Base-by-base conservation (phyloP, 2,888 invertebrate species). In the Calliphora vomitoria region DNA sequence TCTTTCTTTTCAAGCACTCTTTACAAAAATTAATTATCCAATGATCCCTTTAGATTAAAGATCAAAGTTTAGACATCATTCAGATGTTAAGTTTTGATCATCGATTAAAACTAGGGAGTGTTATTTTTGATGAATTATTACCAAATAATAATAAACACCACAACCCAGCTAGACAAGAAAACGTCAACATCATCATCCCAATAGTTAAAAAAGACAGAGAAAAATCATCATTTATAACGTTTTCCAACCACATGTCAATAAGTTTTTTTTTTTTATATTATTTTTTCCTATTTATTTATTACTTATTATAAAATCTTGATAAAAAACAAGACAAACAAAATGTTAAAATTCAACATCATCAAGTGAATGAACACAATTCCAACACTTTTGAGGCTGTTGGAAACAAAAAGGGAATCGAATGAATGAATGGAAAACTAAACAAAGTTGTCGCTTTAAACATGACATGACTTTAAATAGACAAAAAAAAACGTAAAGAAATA, bases 201-300 rank as follows among this genome's bases (percentile, higher is more conserved):
- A 18, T 10, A 47, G 11, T 1, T 25, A 35, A 35, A 25, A 62
- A 11, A 47, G 8, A 55, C 3, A 20, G 18, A 55, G 6, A 18
- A 53, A 80, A 64, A 72, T 55, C 81, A 82, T 87, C 66, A 84
- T 84, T 87, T 81, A 84, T 81, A 75, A 81, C 76, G 44, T 80
- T 87, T 87, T 84, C 82, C 44, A 83, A 80, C 81, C 87, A 74
- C 74, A 85, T 87, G 82, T 87, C 87, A 87, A 87, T 82, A 87
- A 25, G 1, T 25, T 25, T 25, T 25, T 25, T 25, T 25, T 25
- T 25, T 25, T 25, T 1, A 25, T 25, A 25, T 18, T 60, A 35
- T 62, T 31, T 62, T 58, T 62, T 66, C 31, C 44, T 55, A 41
- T 47, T 3, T 50, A 55, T 81, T 55, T 72, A 13, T 53, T 50